Evolutionary conservation across 2,888 invertebrate species (phyloP).

Genomic region (Drosophila silvestris): DNA sequence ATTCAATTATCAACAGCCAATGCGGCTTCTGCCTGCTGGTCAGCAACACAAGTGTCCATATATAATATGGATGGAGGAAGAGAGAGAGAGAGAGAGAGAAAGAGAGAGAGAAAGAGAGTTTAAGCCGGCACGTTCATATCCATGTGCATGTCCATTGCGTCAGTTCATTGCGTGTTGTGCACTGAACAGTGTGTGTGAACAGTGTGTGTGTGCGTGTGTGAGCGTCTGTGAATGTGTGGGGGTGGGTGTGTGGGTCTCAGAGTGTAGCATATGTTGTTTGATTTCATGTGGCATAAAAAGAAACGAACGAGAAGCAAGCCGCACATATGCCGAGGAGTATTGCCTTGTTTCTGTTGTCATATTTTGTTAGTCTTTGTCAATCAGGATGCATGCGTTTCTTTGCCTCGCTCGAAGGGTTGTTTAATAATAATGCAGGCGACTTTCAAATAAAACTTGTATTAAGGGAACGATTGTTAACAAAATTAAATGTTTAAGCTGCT

Average conservation of each 20-base stretch:
- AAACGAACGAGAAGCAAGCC: slow-evolving; percentile 37
- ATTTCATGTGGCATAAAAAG: slow-evolving; percentile 72
- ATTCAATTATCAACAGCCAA: slow-evolving; percentile 78
- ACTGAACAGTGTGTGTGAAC: slow-evolving; percentile 22
- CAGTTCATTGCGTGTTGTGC: slow-evolving; percentile 62
- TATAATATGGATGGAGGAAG: slow-evolving; percentile 20
- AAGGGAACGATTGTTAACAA: not conserved
- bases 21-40: slow-evolving; percentile 41
- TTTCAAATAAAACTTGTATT: not conserved
- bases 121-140: slow-evolving; percentile 30
- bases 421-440: slow-evolving; percentile 28
- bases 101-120: not conserved
- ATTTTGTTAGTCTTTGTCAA: slow-evolving; percentile 57
- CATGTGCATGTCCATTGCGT: slow-evolving; percentile 57
- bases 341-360: slow-evolving; percentile 55
- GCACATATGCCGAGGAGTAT: slow-evolving; percentile 46
- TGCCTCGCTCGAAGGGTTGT: slow-evolving; percentile 38
- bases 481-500: not conserved
- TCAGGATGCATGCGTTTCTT: slow-evolving; percentile 47
- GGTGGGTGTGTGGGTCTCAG: slow-evolving; percentile 10
- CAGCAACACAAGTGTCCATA: slow-evolving; percentile 34
- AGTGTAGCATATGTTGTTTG: slow-evolving; percentile 73
- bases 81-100: not conserved
- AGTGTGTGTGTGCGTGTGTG: not conserved
- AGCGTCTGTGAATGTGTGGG: slow-evolving; percentile 1